Conservation (phyloP, 2,797 vertebrate species). For the Pangasius macronema region DNA sequence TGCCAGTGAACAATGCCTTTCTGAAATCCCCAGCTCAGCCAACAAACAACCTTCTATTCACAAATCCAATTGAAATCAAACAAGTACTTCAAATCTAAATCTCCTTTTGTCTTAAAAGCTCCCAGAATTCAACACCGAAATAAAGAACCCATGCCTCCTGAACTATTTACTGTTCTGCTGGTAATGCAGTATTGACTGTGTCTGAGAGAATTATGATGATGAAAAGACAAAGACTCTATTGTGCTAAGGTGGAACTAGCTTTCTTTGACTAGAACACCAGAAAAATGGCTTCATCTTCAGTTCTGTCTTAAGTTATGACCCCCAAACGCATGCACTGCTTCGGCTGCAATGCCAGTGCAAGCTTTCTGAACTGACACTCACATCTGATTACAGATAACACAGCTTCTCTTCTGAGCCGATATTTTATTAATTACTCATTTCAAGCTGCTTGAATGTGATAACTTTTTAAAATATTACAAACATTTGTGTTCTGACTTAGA, state of each 20-base stretch:
- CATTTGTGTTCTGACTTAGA: background rate
- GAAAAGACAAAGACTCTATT: background rate
- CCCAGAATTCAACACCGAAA: background rate
- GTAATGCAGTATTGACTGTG: background rate
- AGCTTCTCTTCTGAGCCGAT: background rate
- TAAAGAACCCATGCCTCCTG: background rate
- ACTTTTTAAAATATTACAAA: background rate
- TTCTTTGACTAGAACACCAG: background rate
- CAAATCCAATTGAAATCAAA: background rate
- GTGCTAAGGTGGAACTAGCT: background rate
- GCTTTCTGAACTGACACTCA: background rate
- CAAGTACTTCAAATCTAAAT: background rate
- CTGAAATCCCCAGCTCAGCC: background rate
- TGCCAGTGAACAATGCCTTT: background rate
- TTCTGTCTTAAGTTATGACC: background rate
- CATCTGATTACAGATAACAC: background rate
- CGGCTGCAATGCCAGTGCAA: background rate
- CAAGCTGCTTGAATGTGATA: background rate
- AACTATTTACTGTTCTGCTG: background rate
- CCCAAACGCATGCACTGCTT: background rate
- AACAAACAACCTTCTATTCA: conserved; percentile 6
- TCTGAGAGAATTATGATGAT: background rate
- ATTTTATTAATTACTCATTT: background rate
- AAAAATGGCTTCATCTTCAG: background rate
- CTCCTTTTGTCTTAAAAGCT: background rate